phyloP scores from a whole-genome alignment of 1,140 invertebrate species.

The Drosophila ercepeae region DNA sequence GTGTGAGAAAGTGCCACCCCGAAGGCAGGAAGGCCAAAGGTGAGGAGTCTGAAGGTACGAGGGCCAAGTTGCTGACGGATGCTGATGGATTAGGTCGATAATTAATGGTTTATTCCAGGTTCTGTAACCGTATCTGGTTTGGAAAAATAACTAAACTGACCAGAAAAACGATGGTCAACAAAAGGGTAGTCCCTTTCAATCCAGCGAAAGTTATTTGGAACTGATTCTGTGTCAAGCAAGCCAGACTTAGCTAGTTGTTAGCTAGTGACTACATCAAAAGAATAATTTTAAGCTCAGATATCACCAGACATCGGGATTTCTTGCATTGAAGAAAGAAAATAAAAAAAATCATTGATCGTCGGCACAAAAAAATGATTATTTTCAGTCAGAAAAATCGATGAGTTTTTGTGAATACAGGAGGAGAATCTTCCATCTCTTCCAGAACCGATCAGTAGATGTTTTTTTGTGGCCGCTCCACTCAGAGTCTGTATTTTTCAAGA shows the following conservation, averaged over 20 bases:
- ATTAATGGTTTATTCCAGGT: conserved; percentile 65
- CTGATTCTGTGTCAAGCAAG: too few relatives aligned
- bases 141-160: conserved; percentile 57
- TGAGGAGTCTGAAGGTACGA: conserved; percentile 40
- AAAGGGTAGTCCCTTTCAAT: conserved; percentile 21
- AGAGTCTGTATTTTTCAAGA: conserved; percentile 33
- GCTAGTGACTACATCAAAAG: background rate
- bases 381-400: conserved; percentile 11
- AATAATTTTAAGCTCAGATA: background rate
- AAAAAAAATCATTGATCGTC: background rate
- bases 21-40: conserved; percentile 33
- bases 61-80: conserved; percentile 67
- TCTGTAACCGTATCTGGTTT: conserved; percentile 31
- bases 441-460: conserved; percentile 9
- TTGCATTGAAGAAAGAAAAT: background rate
- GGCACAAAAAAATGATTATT: conserved; percentile 3
- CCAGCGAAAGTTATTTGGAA: background rate
- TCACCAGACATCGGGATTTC: background rate
- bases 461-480: conserved; percentile 28
- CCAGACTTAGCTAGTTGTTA: too few relatives aligned
- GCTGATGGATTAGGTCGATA: conserved; percentile 76
- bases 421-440: conserved; percentile 11
- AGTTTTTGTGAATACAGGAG: conserved; percentile 10
- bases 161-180: conserved; percentile 51
- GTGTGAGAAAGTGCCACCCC: conserved; percentile 69